Base-by-base conservation (phyloP, 2,797 vertebrate genomes). In the Petrocephalus schoutedeni region DNA sequence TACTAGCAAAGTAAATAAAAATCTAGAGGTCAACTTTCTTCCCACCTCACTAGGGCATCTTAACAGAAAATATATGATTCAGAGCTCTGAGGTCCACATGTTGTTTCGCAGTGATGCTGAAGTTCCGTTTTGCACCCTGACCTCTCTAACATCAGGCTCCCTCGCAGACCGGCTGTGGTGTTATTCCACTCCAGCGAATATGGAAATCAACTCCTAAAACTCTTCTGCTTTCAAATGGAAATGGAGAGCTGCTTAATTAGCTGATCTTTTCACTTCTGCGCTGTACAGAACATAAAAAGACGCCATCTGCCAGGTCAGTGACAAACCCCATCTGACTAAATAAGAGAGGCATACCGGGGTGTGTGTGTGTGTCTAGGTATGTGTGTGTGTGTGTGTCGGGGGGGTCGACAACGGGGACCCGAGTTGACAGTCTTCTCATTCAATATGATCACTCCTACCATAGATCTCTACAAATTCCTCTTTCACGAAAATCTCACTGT, bases 251-350 rank as follows among this genome's bases (percentile, higher is more conserved):
- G 91, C 90, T 95, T 95, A 95, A 95, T 95, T 95, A 94, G 93
- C 88, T 91, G 91, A 94, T 93, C 93, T 94, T 95, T 95, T 95
- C 94, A 94, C 95, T 95, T 93, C 93, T 91, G 92, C 93, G 92
- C 90, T 92, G 89, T 91, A 89, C 7, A 83, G 91, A 91, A 86
- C 89, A 90, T 93, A 92, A 95, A 93, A 94, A 91, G 90, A 87
- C 92, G 91, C 95, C 95, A 96, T 96, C 96, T 96, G 96, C 93
- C 92, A 90, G 89, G 90, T 59, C 74, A 82, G 32, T 49, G 28
- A 59, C 58, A 45, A 21, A 45, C 14, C 56, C 32, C 85, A 16
- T 67, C n/a, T 36, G 51, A 28, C 92, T 90, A 91, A 89, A 86
- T 87, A 89, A 89, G 90, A 90, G 53, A 89, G 87, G 89, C 92